These are phyloP conservation scores for Brachionus rubens DNA, from an alignment of 1,140 invertebrate genomes.

Conservation along the genomic window DNA sequence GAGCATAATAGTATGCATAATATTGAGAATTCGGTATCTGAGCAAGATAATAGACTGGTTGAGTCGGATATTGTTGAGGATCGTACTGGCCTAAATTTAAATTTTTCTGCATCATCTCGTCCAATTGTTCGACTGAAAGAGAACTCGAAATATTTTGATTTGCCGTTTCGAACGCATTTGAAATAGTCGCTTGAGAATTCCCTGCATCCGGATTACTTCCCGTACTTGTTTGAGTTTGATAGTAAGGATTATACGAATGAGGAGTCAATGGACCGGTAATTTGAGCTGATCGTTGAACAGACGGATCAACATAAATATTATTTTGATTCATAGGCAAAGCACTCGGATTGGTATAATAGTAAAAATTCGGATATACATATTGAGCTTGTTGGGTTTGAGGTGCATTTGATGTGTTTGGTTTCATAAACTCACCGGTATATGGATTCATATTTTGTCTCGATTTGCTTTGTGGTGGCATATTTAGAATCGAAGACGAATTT, in stretches of 20 bases:
- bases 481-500: slow-evolving; percentile 8
- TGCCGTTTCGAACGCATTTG: slow-evolving; percentile 20
- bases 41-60: slow-evolving; percentile 27
- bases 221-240: not conserved
- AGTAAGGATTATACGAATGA: not conserved
- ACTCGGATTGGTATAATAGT: slow-evolving; percentile 21
- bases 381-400: not conserved
- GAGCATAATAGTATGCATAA: slow-evolving; percentile 20
- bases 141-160: not conserved
- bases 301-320: not conserved
- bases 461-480: not conserved
- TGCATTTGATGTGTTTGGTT: not conserved
- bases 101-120: slow-evolving; percentile 31
- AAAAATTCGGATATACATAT: slow-evolving; percentile 29
- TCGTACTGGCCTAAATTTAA: not conserved
- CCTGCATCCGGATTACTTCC: not conserved
- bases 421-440: not conserved
- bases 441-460: not conserved
- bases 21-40: slow-evolving; percentile 3
- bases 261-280: not conserved
- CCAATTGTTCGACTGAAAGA: not conserved
- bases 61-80: not conserved
- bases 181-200: slow-evolving; percentile 9
- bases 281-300: not conserved
- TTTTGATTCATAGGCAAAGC: slow-evolving; percentile 4